Base-by-base conservation (phyloP, 2,797 vertebrate species). In the Squalus acanthias region DNA sequence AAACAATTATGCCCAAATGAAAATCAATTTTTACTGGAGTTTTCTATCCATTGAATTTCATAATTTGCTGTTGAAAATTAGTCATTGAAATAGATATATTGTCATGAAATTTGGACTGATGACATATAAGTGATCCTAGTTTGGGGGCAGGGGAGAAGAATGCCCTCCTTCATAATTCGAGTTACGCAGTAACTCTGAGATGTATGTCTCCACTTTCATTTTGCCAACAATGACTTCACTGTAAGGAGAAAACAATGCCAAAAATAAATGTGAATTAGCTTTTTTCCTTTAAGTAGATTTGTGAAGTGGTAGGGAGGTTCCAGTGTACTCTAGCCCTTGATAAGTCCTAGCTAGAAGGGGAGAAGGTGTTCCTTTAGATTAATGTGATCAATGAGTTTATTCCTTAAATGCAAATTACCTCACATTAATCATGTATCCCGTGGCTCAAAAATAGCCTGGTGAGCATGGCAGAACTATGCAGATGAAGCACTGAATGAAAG, bases 321-420 rank as follows among this genome's bases (percentile, higher is more conserved):
- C 94, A 57, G 3, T 57, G 26, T 95, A 57, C 70, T 74, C 46
- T 60, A 33, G 70, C 13, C 29, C 70, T 74, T 76, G 70, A 60
- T 76, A 60, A n/a, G 53, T 95, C 50, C 94, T n/a, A 95, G 94
- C 3, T 57, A 57, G 69, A 95, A 74, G 29, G 24, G 70, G 2
- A 76, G 50, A 20, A 95, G 13, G 26, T 0, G 15, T 95, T 95
- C 53, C 94, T 95, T 57, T 95, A 26, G 29, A 76, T 95, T 95
- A 95, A 76, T 95, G 29, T 76, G 29, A 95, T 95, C 70, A 72
- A 57, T 60, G 94, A 76, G 70, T 76, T 76, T 60, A 57, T 95
- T 76, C 24, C 26, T 76, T 95, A 57, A 72, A 74, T 74, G 53
- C 53, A 95, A 95, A 95, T 95, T 17, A 76, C 70, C 50, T 53